Evolutionary conservation across 2,113 vertebrate genomes (phyloP), one percentile per base, ranked within the genome.

Genomic region (Callospermophilus lateralis): DNA sequence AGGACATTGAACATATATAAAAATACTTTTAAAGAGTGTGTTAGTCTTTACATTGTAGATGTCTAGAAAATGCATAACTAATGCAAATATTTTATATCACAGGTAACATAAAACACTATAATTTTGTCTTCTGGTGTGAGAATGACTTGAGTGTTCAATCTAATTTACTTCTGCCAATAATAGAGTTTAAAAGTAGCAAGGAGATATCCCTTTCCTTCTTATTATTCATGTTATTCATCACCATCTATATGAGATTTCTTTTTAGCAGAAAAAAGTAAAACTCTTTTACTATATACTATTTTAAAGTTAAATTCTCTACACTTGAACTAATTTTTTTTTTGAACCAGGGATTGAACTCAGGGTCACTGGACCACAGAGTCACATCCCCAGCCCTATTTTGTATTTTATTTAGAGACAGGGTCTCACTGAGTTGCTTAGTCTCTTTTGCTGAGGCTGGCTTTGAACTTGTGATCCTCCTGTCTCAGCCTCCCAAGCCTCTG

Each of bases 51-150:
- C 5, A 28, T 58, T 81, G 9, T 8, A 77, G 30, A 95, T 61
- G 12, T 32, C 24, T 45, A 93, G 98, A 87, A 96, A 97, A 98
- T 13, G 26, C 1, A 97, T 85, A 96, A 61, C 96, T 95, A 55
- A 95, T 12, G 10, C 96, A 98, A 86, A 90, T 92, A 6, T 93
- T 72, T 96, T 98, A 86, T 96, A 96, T 94, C 94, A 80, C 94
- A 55, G 34, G 48, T 84, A 58, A 89, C 95, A 53, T 91, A 63
- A 39, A 92, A 93, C 93, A 80, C 73, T 94, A 81, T 77, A 70
- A 19, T 97, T 98, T 93, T 78, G 39, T 48, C 87, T 76, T 93
- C 89, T 93, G 8, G 39, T 51, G 26, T 79, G 92, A 93, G 89
- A 58, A 96, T n/a, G 20, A 92, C 74, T 84, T 37, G 20, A 89